phyloP scores from a whole-genome alignment of 1,140 invertebrate genomes.

The Cecropterus lyciades region DNA sequence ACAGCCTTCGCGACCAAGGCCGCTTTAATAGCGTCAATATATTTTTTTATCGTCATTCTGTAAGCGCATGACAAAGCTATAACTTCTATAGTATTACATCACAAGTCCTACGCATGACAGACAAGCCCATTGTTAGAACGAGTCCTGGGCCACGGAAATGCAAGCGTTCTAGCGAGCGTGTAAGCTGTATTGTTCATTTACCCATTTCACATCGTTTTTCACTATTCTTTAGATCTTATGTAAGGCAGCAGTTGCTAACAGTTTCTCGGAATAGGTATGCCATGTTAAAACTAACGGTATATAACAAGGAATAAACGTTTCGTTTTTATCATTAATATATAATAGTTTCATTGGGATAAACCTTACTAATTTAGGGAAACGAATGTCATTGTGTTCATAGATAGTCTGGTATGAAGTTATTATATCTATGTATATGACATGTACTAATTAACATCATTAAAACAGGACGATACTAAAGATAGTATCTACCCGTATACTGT shows the following conservation, averaged over 20 bases:
- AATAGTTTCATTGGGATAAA: too few species aligned
- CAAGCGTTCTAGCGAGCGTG: not conserved
- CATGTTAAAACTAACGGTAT: too few species aligned
- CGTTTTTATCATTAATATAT: too few species aligned
- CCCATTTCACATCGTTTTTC: not conserved
- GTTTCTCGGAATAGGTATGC: too few species aligned
- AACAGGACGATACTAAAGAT: too few species aligned
- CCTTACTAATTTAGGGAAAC: too few species aligned
- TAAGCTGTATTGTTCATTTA: not conserved
- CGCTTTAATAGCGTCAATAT: not conserved
- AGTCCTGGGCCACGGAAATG: slow-evolving; percentile 2
- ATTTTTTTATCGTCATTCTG: slow-evolving; percentile 18
- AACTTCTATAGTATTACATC: slow-evolving; percentile 8
- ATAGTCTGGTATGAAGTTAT: too few species aligned
- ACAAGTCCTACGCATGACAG: not conserved
- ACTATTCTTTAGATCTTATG: not conserved
- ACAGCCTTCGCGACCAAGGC: slow-evolving; percentile 13
- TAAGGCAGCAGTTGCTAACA: not conserved
- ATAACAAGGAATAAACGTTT: too few species aligned
- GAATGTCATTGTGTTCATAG: too few species aligned
- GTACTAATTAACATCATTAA: too few species aligned
- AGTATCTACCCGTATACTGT: too few species aligned
- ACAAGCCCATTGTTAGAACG: not conserved
- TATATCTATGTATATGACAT: too few species aligned
- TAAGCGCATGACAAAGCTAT: slow-evolving; percentile 10